Evolutionary conservation across 2,888 invertebrate genomes (phyloP).

Genomic region (Mantis religiosa): DNA sequence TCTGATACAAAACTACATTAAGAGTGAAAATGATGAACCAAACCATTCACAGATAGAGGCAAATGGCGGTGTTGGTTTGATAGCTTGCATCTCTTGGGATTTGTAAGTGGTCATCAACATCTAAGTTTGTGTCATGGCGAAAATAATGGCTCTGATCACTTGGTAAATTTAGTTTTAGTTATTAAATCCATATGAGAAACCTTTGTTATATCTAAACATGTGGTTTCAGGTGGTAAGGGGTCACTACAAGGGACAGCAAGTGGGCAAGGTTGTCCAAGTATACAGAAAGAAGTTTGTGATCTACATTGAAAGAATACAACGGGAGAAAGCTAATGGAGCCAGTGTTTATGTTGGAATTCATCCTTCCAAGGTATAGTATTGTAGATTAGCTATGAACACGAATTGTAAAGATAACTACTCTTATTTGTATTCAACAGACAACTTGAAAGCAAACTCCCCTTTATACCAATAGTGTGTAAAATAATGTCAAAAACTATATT

Average conservation of each 20-base stretch:
- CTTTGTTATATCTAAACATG: background rate
- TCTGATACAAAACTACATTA: background rate
- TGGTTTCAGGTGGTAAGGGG: slow-evolving; percentile 83
- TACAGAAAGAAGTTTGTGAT: slow-evolving; percentile 99
- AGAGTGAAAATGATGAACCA: slow-evolving; percentile 50
- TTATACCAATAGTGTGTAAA: too few species aligned
- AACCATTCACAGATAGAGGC: slow-evolving; percentile 56
- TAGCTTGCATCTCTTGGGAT: background rate
- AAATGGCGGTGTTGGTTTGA: slow-evolving; percentile 5
- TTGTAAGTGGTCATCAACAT: background rate
- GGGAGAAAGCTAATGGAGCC: slow-evolving; percentile 98
- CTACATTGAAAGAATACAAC: slow-evolving; percentile 98
- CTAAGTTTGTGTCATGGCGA: slow-evolving; percentile 48
- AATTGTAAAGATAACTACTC: too few species aligned
- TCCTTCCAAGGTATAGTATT: slow-evolving; percentile 80
- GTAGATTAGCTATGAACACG: background rate
- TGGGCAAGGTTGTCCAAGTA: slow-evolving; percentile 96
- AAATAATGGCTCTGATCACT: slow-evolving; percentile 41
- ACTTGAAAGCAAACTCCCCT: too few species aligned
- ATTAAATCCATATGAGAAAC: background rate
- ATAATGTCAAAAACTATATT: too few species aligned
- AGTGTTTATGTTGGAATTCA: slow-evolving; percentile 98
- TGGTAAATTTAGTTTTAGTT: background rate
- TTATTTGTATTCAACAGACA: too few species aligned
- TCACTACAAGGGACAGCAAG: slow-evolving; percentile 98